A percentile compares a stretch with the other conserved stretches of the same genome.
phyloP scores from a whole-genome alignment of 2,888 invertebrate species.

The Phanerotoma sp. region DNA sequence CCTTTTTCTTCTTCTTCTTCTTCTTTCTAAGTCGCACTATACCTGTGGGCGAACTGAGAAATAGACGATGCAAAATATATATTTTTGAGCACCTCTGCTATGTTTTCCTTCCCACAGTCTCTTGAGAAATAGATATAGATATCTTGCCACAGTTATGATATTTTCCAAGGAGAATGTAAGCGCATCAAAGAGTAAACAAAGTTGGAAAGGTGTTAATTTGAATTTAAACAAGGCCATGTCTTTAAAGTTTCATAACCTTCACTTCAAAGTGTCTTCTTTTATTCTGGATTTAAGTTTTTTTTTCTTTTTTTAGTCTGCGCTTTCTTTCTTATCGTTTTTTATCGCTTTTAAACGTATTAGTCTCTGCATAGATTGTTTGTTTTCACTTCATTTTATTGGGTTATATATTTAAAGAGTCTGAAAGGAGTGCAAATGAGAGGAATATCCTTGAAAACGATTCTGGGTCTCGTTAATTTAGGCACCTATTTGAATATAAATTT shows the following conservation, averaged over 20 bases:
- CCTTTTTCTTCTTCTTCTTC: background rate
- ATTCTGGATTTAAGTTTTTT: too few species aligned
- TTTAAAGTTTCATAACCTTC: background rate
- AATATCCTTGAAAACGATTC: constrained; percentile 13
- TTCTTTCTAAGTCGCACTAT: too few species aligned
- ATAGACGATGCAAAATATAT: constrained; percentile 29
- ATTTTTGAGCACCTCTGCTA: constrained; percentile 6
- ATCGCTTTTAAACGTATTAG: too few species aligned
- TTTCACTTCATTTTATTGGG: background rate
- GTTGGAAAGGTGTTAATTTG: background rate
- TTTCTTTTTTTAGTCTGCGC: too few species aligned
- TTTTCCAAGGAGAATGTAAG: background rate
- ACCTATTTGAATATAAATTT: constrained; percentile 32
- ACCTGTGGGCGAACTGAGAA: constrained; percentile 22
- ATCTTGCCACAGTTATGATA: constrained; percentile 1
- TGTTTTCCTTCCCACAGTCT: background rate
- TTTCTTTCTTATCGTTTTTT: too few species aligned
- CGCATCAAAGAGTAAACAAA: background rate
- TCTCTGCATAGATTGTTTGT: background rate
- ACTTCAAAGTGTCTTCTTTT: background rate
- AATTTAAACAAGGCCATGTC: background rate
- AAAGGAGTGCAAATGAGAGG: constrained; percentile 22
- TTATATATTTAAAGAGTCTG: background rate
- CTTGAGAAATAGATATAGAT: background rate
- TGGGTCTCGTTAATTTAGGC: constrained; percentile 27